phyloP scores from a whole-genome alignment of 2,113 vertebrate genomes.

The Sakesphorus luctuosus region DNA sequence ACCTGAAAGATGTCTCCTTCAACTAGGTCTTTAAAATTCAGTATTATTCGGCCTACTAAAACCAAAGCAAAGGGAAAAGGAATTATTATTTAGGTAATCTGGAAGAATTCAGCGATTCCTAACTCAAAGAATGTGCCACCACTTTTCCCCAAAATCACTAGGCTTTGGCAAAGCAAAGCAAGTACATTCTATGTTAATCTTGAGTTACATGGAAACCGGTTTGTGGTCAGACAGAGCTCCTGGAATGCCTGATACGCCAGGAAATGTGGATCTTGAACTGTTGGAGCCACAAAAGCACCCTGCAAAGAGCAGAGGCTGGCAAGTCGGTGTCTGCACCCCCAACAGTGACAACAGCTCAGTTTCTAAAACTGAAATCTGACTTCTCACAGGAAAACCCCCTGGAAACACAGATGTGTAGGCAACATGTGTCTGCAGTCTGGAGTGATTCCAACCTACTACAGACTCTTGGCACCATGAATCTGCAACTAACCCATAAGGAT shows the following conservation, averaged over 20 bases:
- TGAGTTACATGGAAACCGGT: not conserved
- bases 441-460: not conserved
- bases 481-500: not conserved
- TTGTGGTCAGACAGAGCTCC: not conserved
- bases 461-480: not conserved
- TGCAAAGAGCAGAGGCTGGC: not conserved
- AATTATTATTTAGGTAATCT: not conserved
- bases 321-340: not conserved
- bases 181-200: not conserved
- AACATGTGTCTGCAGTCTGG: not conserved
- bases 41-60: not conserved
- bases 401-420: not conserved
- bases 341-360: not conserved
- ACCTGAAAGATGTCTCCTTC: not conserved
- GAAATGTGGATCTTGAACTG: not conserved
- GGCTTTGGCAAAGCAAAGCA: not conserved
- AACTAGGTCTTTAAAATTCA: not conserved
- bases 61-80: not conserved
- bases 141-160: not conserved
- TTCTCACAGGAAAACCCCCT: not conserved
- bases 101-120: not conserved
- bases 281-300: not conserved
- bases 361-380: not conserved
- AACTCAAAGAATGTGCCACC: not conserved
- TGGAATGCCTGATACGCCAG: not conserved